Percentiles rank a stretch among this genome's conserved stretches.
Conservation (phyloP, 2,888 invertebrate species). For the Pachymerium ferrugineum region DNA sequence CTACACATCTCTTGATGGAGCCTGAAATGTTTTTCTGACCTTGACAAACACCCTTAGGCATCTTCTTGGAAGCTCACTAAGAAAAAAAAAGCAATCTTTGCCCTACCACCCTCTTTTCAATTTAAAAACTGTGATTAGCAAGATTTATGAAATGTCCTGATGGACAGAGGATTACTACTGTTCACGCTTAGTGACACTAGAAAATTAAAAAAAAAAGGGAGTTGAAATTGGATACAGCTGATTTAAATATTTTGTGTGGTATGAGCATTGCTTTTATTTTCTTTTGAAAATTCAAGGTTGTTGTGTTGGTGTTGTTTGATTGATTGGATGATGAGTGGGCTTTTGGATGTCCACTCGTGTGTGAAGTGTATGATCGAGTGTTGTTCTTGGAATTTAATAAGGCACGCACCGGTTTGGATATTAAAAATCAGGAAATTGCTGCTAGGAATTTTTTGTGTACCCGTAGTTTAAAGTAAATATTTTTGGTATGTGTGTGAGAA, state of each 20-base stretch:
- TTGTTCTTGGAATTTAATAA: conserved; percentile 14
- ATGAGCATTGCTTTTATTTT: background rate
- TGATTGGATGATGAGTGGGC: background rate
- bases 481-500: background rate
- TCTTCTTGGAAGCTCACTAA: background rate
- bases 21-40: conserved; percentile 16
- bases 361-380: background rate
- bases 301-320: background rate
- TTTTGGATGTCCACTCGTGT: background rate
- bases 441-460: too few relatives aligned
- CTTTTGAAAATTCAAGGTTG: conserved; percentile 3
- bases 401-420: background rate
- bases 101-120: conserved; percentile 25
- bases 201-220: background rate
- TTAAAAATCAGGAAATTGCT: background rate
- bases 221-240: background rate
- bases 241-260: background rate
- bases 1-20: conserved; percentile 4
- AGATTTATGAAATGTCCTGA: conserved; percentile 27
- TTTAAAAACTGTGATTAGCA: conserved; percentile 23
- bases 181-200: background rate
- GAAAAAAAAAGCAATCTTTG: conserved; percentile 18
- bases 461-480: too few relatives aligned
- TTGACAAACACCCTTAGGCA: conserved; percentile 1
- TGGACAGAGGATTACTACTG: conserved; percentile 19